A percentile compares a stretch with the other conserved stretches of the same genome.
Evolutionary conservation across 2,113 vertebrate genomes (phyloP).

Genomic region (Trichomycterus rosablanca): DNA sequence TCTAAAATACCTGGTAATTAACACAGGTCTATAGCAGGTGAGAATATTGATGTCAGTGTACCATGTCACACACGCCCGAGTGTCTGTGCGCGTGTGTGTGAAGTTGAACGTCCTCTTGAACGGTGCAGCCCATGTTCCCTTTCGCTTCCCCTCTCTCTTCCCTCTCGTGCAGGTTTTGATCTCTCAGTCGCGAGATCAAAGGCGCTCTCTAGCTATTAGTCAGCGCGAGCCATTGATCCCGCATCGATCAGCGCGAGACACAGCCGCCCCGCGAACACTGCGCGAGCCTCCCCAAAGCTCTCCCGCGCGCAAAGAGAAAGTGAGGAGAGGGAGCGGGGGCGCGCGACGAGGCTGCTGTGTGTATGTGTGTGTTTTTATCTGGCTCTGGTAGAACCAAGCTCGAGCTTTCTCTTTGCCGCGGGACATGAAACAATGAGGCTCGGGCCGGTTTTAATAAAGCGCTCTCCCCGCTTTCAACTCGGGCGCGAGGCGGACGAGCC

Average conservation of each 20-base stretch:
- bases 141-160: conserved; percentile 44
- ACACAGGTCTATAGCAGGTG: neutral
- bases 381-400: conserved; percentile 70
- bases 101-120: conserved; percentile 62
- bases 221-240: conserved; percentile 81
- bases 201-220: conserved; percentile 81
- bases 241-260: conserved; percentile 77
- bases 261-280: conserved; percentile 75
- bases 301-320: conserved; percentile 67
- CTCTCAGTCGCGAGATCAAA: conserved; percentile 80
- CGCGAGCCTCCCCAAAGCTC: conserved; percentile 76
- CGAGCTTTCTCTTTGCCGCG: conserved; percentile 78
- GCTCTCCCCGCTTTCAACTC: conserved; percentile 82
- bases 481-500: conserved; percentile 77
- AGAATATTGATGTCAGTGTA: neutral
- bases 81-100: conserved; percentile 22
- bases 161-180: conserved; percentile 73
- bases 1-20: neutral
- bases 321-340: conserved; percentile 34
- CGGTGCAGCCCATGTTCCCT: conserved; percentile 64
- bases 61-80: conserved; percentile 18
- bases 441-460: conserved; percentile 83
- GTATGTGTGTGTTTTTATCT: conserved; percentile 49
- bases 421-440: conserved; percentile 84
- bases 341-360: conserved; percentile 35